These are phyloP conservation scores for Myotis vivesi DNA, from an alignment of 2,797 vertebrate genomes.

Conservation along the genomic window DNA sequence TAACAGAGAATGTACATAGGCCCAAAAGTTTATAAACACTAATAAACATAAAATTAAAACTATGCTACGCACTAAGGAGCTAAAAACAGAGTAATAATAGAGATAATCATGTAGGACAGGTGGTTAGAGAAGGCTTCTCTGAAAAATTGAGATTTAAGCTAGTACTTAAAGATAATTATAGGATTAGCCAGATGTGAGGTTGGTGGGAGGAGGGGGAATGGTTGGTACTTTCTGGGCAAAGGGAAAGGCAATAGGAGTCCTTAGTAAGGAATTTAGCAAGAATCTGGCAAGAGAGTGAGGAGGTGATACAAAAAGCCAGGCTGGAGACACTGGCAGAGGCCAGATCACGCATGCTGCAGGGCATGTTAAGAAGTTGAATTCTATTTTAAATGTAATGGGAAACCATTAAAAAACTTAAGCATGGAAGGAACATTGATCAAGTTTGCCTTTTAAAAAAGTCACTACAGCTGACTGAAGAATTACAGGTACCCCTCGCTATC, in stretches of 20 bases:
- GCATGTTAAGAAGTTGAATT: not conserved
- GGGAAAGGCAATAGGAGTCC: not conserved
- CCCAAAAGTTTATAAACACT: not conserved
- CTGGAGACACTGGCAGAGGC: not conserved
- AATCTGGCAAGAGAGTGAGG: not conserved
- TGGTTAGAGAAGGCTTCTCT: not conserved
- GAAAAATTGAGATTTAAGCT: not conserved
- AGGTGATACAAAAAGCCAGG: not conserved
- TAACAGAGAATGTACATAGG: not conserved
- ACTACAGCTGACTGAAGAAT: not conserved
- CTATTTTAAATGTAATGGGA: not conserved
- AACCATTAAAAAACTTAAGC: not conserved
- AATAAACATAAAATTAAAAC: not conserved
- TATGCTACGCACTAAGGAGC: not conserved
- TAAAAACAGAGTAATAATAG: not conserved
- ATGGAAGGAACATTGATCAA: not conserved
- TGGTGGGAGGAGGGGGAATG: not conserved
- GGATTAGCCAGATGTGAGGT: not conserved
- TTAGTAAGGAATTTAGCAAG: not conserved
- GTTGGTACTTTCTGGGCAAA: not conserved
- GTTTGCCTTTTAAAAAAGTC: not conserved
- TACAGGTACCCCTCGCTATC: not conserved
- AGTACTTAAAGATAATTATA: conserved; percentile 12
- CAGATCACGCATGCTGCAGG: not conserved
- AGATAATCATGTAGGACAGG: not conserved